These are phyloP conservation scores for Pseudococcus viburni DNA, from an alignment of 2,888 invertebrate genomes.

Conservation along the genomic window DNA sequence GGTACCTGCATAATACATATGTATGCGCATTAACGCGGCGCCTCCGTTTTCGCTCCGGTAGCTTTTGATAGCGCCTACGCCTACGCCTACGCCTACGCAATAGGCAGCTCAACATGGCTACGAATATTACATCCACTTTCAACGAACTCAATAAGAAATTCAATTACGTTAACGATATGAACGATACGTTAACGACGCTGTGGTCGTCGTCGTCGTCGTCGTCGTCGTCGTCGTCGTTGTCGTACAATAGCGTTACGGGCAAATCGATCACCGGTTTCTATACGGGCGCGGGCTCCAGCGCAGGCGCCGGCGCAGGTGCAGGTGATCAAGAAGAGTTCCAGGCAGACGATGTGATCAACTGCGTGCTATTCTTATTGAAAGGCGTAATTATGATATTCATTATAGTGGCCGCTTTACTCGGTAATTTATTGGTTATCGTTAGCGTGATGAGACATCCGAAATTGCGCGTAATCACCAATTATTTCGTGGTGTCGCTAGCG, in stretches of 20 bases:
- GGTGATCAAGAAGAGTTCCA: not conserved
- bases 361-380: conserved; percentile 46
- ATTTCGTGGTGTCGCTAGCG: conserved; percentile 94
- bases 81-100: not conserved
- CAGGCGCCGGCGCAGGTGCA: too few species aligned
- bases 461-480: conserved; percentile 90
- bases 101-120: not conserved
- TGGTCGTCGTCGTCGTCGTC: not conserved
- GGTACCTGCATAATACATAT: not conserved
- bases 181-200: conserved; percentile 35
- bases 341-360: conserved; percentile 41
- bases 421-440: conserved; percentile 91
- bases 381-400: conserved; percentile 87
- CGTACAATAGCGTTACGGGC: conserved; percentile 13
- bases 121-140: conserved; percentile 23
- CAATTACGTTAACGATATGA: not conserved
- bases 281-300: not conserved
- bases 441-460: conserved; percentile 85
- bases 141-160: conserved; percentile 18
- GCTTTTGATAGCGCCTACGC: not conserved
- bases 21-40: too few species aligned
- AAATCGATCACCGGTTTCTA: conserved; percentile 47
- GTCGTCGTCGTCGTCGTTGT: not conserved
- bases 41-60: too few species aligned
- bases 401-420: conserved; percentile 89